Base-by-base conservation (phyloP, 30 jellyfish, hydroid and myxozoan genomes). In the Catostylus mosaicus region DNA sequence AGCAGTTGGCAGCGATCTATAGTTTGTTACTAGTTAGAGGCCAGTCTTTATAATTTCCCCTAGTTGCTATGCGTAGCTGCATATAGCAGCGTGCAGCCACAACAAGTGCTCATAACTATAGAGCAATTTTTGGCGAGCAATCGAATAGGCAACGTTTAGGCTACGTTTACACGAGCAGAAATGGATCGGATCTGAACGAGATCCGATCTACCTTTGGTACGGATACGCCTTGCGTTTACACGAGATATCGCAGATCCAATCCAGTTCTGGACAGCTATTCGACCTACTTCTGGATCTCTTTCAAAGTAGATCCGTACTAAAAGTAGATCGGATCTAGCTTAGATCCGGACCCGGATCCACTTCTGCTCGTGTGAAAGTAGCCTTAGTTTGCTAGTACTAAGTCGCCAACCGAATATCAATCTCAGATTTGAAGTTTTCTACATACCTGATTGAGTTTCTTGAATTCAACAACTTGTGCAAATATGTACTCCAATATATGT, bases 391-490 rank as follows among this genome's bases (percentile, higher is more conserved):
- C 62, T 8, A 20, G 36, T 7, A 35, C 19, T 3, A 29, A 67
- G 62, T 7, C 9, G 30, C 18, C 8, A 70, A 70, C 2, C 1
- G 27, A n/a, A 19, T 67, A 16, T 9, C 30, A 9, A 22, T 10
- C 23, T 12, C 36, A 38, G 22, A 36, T 37, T 36, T 26, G 3
- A 43, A 24, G 45, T 12, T 26, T 30, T 9, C 10, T 0, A 16
- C 83, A 10, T 29, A 93, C 98, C 93, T 93, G 98, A 50, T 93
- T 93, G 27, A 93, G 93, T 69, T 93, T 93, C 84, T 93, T 93
- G 90, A 93, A 93, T 62, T 93, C 98, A 75, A 93, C 98, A 27
- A 93, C 98, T 62, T 93, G 98, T 1, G 98, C 95, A 54, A 93
- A 93, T 45, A 93, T 80, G 83, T 93, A 67, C 33, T 93, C 98